Evolutionary conservation across 2,797 vertebrate species (phyloP).

Genomic region (Bradypodion pumilum): DNA sequence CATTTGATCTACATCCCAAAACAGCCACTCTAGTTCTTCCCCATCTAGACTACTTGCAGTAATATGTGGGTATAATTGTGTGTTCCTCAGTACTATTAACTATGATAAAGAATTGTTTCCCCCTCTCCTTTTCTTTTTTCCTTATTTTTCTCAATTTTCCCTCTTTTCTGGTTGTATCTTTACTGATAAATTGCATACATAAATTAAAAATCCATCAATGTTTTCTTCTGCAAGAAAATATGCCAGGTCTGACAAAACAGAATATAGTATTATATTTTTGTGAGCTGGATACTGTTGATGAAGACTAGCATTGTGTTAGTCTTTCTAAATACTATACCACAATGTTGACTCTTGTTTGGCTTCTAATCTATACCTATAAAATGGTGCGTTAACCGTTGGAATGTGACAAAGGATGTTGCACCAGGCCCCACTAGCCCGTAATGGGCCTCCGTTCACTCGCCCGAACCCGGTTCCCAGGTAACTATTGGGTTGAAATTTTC

Average conservation of each 20-base stretch:
- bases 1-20: background rate
- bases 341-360: background rate
- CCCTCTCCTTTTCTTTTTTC: background rate
- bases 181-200: too few relatives aligned
- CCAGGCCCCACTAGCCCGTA: too few relatives aligned
- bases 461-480: too few relatives aligned
- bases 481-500: too few relatives aligned
- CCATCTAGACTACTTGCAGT: background rate
- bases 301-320: background rate
- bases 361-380: too few relatives aligned
- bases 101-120: background rate
- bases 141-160: background rate
- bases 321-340: background rate
- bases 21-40: background rate
- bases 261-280: background rate
- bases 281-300: background rate
- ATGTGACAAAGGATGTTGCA: too few relatives aligned
- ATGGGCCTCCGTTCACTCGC: too few relatives aligned
- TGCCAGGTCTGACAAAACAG: background rate
- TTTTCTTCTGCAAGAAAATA: too few relatives aligned
- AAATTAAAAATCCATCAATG: background rate
- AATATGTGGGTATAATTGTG: background rate
- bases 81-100: background rate
- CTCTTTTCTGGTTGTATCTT: background rate
- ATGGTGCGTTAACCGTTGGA: too few relatives aligned